Conservation (phyloP, 1,140 invertebrate genomes). For the Drosophila ironensis region DNA sequence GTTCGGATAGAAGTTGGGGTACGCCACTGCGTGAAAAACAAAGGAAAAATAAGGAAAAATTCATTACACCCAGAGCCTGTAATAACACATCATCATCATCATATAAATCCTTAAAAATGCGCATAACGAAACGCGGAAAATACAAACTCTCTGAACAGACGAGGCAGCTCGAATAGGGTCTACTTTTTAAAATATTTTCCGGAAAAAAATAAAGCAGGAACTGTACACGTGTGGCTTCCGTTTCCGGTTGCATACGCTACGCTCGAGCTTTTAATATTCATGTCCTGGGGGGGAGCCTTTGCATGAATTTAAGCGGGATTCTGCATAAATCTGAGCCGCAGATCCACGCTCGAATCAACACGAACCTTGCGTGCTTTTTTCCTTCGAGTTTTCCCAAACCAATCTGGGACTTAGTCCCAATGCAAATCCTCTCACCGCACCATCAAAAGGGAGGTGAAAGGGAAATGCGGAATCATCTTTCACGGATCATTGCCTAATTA, state of each 20-base stretch:
- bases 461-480: slow-evolving; percentile 77
- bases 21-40: slow-evolving; percentile 84
- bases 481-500: slow-evolving; percentile 78
- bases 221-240: slow-evolving; percentile 35
- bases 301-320: slow-evolving; percentile 38
- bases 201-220: too few species aligned
- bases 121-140: slow-evolving; percentile 53
- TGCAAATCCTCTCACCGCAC: slow-evolving; percentile 74
- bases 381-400: not conserved
- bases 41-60: slow-evolving; percentile 20
- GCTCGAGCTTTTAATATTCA: slow-evolving; percentile 60
- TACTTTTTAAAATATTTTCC: too few species aligned
- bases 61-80: slow-evolving; percentile 28
- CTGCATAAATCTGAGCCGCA: slow-evolving; percentile 55
- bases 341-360: slow-evolving; percentile 69
- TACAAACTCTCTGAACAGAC: slow-evolving; percentile 21
- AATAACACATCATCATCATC: slow-evolving; percentile 36
- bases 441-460: slow-evolving; percentile 47
- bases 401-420: slow-evolving; percentile 28
- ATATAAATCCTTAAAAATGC: slow-evolving; percentile 62
- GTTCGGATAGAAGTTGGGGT: slow-evolving; percentile 90
- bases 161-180: too few species aligned
- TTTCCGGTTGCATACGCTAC: slow-evolving; percentile 33
- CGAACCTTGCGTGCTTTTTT: slow-evolving; percentile 4
- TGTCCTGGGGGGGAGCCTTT: slow-evolving; percentile 46